phyloP scores from a whole-genome alignment of 2,113 vertebrate genomes.

The Pseudorectes ferrugineus region DNA sequence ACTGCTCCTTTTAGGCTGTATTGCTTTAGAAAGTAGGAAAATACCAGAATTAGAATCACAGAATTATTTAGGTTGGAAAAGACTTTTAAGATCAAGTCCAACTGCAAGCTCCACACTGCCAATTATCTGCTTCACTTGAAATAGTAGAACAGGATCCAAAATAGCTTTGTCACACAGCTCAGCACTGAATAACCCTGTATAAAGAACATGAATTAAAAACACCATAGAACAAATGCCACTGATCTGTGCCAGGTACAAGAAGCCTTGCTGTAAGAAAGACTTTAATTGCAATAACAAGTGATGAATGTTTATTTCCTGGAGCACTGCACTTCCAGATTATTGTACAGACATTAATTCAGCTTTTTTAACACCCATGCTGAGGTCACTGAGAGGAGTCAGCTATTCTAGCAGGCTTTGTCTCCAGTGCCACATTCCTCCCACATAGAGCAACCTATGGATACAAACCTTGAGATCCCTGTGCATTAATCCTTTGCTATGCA shows the following conservation, averaged over 20 bases:
- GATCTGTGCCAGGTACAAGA: background rate
- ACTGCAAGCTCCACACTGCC: background rate
- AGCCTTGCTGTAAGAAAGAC: background rate
- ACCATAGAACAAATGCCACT: background rate
- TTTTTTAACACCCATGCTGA: background rate
- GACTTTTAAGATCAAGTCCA: background rate
- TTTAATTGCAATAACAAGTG: background rate
- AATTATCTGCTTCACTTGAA: background rate
- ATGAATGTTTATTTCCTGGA: background rate
- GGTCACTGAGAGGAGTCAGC: background rate
- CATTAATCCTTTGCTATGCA: constrained; percentile 97
- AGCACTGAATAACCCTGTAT: background rate
- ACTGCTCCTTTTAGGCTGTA: background rate
- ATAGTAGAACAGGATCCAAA: background rate
- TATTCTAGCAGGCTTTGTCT: background rate
- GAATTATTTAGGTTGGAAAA: background rate
- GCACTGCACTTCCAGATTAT: background rate
- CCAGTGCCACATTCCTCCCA: background rate
- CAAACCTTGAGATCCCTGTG: constrained; percentile 97
- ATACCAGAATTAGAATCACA: background rate
- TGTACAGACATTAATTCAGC: background rate
- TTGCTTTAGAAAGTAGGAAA: background rate
- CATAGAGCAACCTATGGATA: background rate
- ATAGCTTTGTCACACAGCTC: background rate
- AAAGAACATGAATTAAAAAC: background rate